Evolutionary conservation across 2,888 invertebrate genomes (phyloP), one percentile per base, ranked within the genome.

Genomic region (Meteorus colon): DNA sequence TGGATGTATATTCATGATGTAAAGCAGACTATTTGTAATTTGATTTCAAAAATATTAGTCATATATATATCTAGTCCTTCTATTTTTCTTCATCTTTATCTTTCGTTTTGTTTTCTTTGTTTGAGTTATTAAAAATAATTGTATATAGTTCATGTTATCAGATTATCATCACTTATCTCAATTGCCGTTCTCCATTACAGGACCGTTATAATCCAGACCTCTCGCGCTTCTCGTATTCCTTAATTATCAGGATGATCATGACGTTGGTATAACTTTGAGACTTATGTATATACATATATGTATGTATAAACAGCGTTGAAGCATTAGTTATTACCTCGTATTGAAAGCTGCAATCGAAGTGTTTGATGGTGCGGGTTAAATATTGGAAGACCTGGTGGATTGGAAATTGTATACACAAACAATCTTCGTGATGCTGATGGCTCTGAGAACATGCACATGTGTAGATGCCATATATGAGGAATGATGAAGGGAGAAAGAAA

Each of bases 151-250:
- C 34, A 63, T 63, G 34, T 55, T 70, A 70, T 70, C 70, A 70
- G 59, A 55, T 70, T 70, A 70, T 70, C 70, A 34, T 59, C 78
- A 78, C 76, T 83, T 83, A 83, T 83, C 82, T 82, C 83, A 82
- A 83, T 82, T 79, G 81, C 77, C 55, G 76, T 72, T 63, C 73
- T 34, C 29, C 78, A 83, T 81, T 79, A 83, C 81, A 82, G 83
- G 82, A 83, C 82, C 78, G 77, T 68, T 66, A 76, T 73, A 70
- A 76, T 74, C 45, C 78, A 77, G 79, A 80, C 75, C 79, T 80
- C 73, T 75, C 81, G 76, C 74, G 76, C 74, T 77, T 78, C 74
- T 78, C 76, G 80, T 82, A 79, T 67, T 62, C 79, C 80, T 82
- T 83, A 83, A 83, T 83, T 83, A 83, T 81, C 80, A 59, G 48